Conservation (phyloP, 2,888 invertebrate genomes). For the Pollenia griseotomentosa region DNA sequence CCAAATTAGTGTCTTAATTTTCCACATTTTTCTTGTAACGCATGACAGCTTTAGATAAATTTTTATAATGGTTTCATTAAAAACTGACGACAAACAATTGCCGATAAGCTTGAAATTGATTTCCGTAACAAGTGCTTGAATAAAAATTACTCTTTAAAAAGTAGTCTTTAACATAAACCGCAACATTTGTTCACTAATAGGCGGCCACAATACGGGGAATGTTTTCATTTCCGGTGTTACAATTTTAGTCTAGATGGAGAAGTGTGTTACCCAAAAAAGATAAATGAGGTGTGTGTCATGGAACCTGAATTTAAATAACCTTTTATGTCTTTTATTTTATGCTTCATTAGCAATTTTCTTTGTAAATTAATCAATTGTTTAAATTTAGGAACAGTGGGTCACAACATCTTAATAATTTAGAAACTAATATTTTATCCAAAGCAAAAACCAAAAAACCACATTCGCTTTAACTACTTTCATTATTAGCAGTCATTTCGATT, state of each 20-base stretch:
- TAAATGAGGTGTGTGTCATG: slow-evolving; percentile 26
- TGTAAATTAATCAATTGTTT: not conserved
- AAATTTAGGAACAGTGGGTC: slow-evolving; percentile 47
- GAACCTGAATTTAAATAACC: not conserved
- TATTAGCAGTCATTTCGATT: slow-evolving; percentile 35
- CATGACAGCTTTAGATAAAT: not conserved
- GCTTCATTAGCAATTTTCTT: not conserved
- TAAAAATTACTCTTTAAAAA: not conserved
- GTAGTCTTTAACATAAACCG: not conserved
- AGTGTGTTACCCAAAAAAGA: not conserved
- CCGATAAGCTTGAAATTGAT: slow-evolving; percentile 7
- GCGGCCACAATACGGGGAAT: not conserved
- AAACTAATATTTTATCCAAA: not conserved
- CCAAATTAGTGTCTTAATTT: not conserved
- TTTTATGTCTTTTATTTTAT: not conserved
- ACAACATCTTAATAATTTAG: slow-evolving; percentile 45
- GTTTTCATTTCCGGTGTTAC: slow-evolving; percentile 52
- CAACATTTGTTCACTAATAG: slow-evolving; percentile 18
- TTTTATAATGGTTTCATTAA: not conserved
- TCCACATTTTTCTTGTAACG: not conserved
- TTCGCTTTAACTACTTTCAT: slow-evolving; percentile 14
- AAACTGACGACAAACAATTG: not conserved
- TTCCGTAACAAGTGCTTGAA: slow-evolving; percentile 15
- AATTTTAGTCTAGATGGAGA: not conserved
- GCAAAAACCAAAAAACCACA: slow-evolving; percentile 25